phyloP scores from a whole-genome alignment of 2,113 vertebrate genomes.

The Anas platyrhynchos region DNA sequence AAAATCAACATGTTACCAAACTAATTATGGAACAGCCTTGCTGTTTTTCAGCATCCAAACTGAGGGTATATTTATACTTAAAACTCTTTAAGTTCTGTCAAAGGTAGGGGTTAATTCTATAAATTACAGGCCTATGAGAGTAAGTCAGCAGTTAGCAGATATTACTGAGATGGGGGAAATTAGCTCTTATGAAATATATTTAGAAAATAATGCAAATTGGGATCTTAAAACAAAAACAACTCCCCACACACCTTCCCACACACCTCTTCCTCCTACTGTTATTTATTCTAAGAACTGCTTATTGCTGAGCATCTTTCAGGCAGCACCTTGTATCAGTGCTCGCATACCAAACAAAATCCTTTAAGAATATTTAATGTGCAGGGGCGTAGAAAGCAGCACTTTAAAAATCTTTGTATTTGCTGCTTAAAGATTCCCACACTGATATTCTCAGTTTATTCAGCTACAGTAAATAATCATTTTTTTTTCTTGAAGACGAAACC shows the following conservation, averaged over 20 bases:
- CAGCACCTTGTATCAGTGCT: background rate
- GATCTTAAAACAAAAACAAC: background rate
- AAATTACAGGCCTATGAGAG: background rate
- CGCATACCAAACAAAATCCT: background rate
- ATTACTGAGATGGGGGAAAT: background rate
- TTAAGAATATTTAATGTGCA: background rate
- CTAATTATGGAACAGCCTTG: background rate
- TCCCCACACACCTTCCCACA: background rate
- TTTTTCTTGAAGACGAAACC: background rate
- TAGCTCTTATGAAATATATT: background rate
- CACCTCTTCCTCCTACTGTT: background rate
- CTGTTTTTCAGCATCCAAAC: background rate
- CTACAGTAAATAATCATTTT: background rate
- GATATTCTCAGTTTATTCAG: background rate
- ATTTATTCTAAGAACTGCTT: slow-evolving; percentile 3
- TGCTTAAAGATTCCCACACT: background rate
- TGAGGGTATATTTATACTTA: background rate
- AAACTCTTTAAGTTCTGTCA: background rate
- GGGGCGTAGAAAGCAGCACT: background rate
- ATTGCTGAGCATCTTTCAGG: background rate
- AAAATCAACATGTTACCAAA: background rate
- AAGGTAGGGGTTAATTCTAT: slow-evolving; percentile 9
- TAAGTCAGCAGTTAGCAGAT: background rate
- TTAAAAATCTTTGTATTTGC: background rate
- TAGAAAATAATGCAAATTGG: background rate